Base-by-base conservation (phyloP, 2,888 invertebrate species). In the Brassicogethes aeneus region DNA sequence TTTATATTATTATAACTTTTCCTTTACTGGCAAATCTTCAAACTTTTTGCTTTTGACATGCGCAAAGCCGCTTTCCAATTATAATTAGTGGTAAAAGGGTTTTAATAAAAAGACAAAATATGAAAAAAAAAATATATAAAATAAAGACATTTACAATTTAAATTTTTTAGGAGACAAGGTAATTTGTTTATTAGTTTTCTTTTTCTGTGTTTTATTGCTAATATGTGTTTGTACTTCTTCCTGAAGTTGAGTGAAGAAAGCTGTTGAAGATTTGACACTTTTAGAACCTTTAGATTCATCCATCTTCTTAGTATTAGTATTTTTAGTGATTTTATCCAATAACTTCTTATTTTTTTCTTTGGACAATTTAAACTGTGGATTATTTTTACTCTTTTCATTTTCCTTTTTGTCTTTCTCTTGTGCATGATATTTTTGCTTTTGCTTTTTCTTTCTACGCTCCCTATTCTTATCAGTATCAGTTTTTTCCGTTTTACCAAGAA, bases 381-480 rank as follows among this genome's bases (percentile, higher is more conserved):
- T 71, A 48, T 71, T 68, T 53, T 74, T 76, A 47, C 72, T 68
- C 13, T 23, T 12, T 56, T 8, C 59, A 70, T 56, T 72, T 70
- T 56, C 72, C 69, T 46, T 72, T 67, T 52, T 73, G 69, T 56
- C 67, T 55, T 61, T 75, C 69, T 55, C 61, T 57, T 72, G 60
- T 61, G 78, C 62, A 42, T 75, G 65, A 43, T 73, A 68, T 17
- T 72, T 72, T 59, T 92, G 89, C 44, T 80, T 77, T 36, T 77
- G 71, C 67, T 95, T 95, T 71, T 91, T 93, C 64, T 81, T 80
- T 52, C 95, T 77, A 42, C 94, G 72, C 52, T 89, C 89, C 36
- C 94, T 78, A 51, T 92, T 91, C 66, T 82, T 90, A 59, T 96
- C 95, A 0, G 94, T 90, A 39, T 75, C 73, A 0, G 84, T 81